These are phyloP conservation scores for Apotomis capreana DNA, from an alignment of 2,888 invertebrate species.

Conservation along the genomic window DNA sequence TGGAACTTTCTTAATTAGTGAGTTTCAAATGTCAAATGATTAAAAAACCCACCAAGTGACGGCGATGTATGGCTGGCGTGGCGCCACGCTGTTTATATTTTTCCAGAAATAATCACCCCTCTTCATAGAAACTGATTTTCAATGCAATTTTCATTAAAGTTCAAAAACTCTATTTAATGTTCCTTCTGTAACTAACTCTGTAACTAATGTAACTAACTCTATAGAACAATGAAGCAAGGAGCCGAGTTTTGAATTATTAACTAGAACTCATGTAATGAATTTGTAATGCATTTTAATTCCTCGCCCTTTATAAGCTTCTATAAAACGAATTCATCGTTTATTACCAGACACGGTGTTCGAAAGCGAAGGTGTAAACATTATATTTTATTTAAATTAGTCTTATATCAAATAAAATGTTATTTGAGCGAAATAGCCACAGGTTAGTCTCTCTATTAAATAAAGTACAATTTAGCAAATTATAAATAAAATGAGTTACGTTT, in stretches of 20 bases:
- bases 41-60: too few species aligned
- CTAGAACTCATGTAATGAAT: conserved; percentile 1
- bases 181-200: too few species aligned
- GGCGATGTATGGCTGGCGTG: too few species aligned
- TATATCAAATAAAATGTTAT: background rate
- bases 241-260: conserved; percentile 12
- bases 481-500: too few species aligned
- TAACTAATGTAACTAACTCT: background rate
- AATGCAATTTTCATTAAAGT: too few species aligned
- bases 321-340: background rate
- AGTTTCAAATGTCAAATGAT: too few species aligned
- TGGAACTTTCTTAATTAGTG: too few species aligned
- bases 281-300: background rate
- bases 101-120: too few species aligned
- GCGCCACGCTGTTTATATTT: too few species aligned
- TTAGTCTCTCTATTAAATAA: background rate
- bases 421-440: background rate
- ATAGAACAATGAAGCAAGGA: background rate
- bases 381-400: background rate
- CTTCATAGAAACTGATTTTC: too few species aligned
- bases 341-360: background rate
- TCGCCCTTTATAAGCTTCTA: background rate
- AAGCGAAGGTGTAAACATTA: background rate
- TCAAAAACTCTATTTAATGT: too few species aligned
- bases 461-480: too few species aligned